Base-by-base conservation (phyloP, 2,888 invertebrate species). In the Tethea ocularis region DNA sequence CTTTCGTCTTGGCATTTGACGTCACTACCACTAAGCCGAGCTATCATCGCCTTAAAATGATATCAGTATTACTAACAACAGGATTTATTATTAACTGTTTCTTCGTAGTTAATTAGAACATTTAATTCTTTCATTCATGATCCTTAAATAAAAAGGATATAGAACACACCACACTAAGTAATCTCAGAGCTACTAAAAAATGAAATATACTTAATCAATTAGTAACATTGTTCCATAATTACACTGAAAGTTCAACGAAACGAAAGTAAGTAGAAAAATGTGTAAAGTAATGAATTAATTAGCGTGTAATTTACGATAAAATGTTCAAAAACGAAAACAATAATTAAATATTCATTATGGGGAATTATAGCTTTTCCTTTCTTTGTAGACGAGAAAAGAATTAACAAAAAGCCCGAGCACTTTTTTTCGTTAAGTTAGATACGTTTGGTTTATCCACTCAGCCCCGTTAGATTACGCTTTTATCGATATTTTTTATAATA, bases 291-390 rank as follows among this genome's bases (percentile, higher is more conserved):
- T 84, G 77, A 83, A 86, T 83, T 86, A 87, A 87, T 89, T 84
- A 86, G 66, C 72, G 71, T 63, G 76, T 84, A 85, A 86, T 53
- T 86, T 79, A 83, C 76, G 81, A 77, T 81, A 75, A 80, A 77
- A 80, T 74, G 72, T 76, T 77, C 62, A 78, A 82, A 80, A 78
- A 76, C 62, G 77, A 83, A 83, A 88, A 86, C 81, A 88, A 87
- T 83, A 85, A 88, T 88, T 89, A 87, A 89, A 89, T 88, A 89
- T 89, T 89, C 88, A 89, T 90, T 88, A 87, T 76, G 66, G 66
- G 74, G 79, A 84, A 87, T 89, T 88, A 88, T 82, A 83, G 78
- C 82, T 77, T 82, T 82, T 76, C 72, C 75, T 83, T 82, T 78
- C 72, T 79, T 81, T 74, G 29, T 77, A 65, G 60, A 61, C 67